Evolutionary conservation across 2,113 vertebrate species (phyloP).

Genomic region (Eulacestoma nigropectus): DNA sequence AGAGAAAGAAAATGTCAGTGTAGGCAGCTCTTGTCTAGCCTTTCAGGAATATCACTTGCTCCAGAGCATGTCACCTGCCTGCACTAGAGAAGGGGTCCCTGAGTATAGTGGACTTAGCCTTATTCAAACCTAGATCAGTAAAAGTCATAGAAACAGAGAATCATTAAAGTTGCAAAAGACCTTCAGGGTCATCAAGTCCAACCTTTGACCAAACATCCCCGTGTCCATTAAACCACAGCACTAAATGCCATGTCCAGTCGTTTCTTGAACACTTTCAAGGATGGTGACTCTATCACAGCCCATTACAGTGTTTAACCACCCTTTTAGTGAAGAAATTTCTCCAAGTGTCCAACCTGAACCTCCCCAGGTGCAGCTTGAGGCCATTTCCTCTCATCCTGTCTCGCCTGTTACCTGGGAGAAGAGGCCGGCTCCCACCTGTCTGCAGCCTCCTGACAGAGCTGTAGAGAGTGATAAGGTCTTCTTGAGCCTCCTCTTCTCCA

Average conservation of each 20-base stretch:
- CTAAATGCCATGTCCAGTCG: not conserved
- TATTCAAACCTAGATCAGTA: not conserved
- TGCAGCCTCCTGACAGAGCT: no score
- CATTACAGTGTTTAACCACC: not conserved
- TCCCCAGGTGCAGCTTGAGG: not conserved
- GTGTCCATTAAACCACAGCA: not conserved
- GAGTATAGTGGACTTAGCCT: not conserved
- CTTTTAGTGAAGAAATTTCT: not conserved
- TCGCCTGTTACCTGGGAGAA: not conserved
- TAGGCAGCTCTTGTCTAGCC: not conserved
- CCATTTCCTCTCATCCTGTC: not conserved
- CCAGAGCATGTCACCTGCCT: not conserved
- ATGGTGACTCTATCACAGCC: no score
- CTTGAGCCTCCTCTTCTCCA: not conserved
- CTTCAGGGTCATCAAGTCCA: not conserved
- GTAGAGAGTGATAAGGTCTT: accelerated
- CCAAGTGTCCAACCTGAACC: not conserved
- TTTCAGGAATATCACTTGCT: not conserved
- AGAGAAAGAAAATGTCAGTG: not conserved
- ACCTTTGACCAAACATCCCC: not conserved
- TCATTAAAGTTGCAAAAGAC: not conserved
- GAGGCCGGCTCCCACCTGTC: not conserved
- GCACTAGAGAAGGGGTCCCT: not conserved
- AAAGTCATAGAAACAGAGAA: not conserved
- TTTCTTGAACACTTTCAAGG: not conserved